Conservation (phyloP, 2,113 vertebrate genomes). For the Ariopsis seemanni region DNA sequence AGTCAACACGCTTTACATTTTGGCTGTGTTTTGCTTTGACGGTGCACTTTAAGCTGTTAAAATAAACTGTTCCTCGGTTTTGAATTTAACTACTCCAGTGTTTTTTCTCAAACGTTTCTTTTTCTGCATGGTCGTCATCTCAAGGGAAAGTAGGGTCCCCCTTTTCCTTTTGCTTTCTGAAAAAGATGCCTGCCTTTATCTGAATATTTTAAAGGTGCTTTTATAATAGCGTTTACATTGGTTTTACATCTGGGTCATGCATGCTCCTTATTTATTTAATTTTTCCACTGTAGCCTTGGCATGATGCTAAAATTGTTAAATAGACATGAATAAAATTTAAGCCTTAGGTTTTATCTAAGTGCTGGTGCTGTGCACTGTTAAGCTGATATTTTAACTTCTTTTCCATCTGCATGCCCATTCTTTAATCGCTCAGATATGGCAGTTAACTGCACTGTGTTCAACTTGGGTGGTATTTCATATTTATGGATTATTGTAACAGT, state of each 20-base stretch:
- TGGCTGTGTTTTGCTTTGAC: background rate
- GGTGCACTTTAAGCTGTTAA: background rate
- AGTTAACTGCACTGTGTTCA: background rate
- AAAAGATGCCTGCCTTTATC: background rate
- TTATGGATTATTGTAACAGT: background rate
- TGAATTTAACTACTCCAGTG: background rate
- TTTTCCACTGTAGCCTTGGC: background rate
- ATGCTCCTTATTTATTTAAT: background rate
- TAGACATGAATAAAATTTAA: background rate
- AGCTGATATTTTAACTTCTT: background rate
- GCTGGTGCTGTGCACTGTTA: background rate
- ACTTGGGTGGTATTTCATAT: background rate
- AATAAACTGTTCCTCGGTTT: background rate
- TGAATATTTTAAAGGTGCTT: background rate
- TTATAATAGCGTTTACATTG: background rate
- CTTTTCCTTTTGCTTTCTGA: background rate
- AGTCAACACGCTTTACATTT: background rate
- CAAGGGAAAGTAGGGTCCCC: background rate
- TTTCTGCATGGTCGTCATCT: background rate
- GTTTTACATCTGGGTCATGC: conserved; percentile 11
- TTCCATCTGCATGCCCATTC: conserved; percentile 31
- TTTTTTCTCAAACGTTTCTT: background rate
- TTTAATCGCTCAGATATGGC: conserved; percentile 17
- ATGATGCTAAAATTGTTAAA: background rate
- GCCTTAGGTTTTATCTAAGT: background rate